Percentiles rank a stretch among this genome's conserved stretches.
phyloP scores from a whole-genome alignment of 2,797 vertebrate species.

The Onychomys arenicola region DNA sequence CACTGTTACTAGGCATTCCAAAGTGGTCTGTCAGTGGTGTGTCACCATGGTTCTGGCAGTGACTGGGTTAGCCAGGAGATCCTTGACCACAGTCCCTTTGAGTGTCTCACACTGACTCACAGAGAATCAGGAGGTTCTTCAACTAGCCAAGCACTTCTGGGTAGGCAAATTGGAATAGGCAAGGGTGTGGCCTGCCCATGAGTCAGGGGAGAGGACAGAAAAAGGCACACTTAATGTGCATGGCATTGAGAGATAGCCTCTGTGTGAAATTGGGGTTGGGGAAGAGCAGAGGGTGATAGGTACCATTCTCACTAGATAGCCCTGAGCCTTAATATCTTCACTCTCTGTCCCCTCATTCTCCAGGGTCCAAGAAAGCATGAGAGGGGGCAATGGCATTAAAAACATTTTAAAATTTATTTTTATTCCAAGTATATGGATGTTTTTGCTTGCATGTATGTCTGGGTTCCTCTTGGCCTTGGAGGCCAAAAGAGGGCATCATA shows the following conservation, averaged over 20 bases:
- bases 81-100: background rate
- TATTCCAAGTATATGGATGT: background rate
- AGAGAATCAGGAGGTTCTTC: background rate
- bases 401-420: background rate
- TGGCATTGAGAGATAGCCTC: background rate
- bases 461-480: background rate
- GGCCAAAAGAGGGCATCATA: background rate
- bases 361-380: background rate
- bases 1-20: background rate
- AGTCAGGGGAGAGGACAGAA: background rate
- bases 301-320: background rate
- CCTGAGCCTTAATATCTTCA: background rate
- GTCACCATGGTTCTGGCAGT: background rate
- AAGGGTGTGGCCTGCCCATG: background rate
- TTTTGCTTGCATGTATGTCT: background rate
- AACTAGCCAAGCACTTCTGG: background rate
- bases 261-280: background rate
- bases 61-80: too few relatives aligned
- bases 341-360: background rate
- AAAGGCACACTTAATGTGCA: background rate
- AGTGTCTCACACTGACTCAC: background rate
- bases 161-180: background rate
- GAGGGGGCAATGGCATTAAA: background rate
- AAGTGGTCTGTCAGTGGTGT: background rate
- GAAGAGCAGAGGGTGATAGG: background rate